Evolutionary conservation across 2,888 invertebrate genomes (phyloP), one percentile per base, ranked within the genome.

Genomic region (Rhamnusium bicolor): DNA sequence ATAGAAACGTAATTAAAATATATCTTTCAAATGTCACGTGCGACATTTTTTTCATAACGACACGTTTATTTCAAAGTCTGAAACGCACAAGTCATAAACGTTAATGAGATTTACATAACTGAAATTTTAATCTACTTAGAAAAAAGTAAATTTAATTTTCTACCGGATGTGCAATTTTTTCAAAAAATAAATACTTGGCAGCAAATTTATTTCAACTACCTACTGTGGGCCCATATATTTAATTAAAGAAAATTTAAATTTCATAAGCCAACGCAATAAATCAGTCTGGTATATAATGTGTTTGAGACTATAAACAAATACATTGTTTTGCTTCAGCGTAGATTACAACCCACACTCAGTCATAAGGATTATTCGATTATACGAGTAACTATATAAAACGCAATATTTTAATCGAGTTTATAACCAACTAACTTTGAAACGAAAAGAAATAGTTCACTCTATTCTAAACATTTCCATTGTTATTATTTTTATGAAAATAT

Each of bases 1-100:
- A 49, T 60, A 61, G 19, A 24, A 56, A 32, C 51, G 24, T 49
- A 69, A 51, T 49, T 49, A 61, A 49, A 69, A 51, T 69, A 21
- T 61, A 21, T 32, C 32, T 29, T 14, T 29, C 14, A 8, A 51
- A 51, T 27, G 7, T 18, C 63, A 63, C 27, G 63, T 63, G 63
- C 29, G 27, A 16, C 6, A 24, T n/a, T 61, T 40, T 61, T 27
- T n/a, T 8, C 6, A 40, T 29, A 58, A 29, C 29, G 27, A 58
- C 54, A 56, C n/a, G 27, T 60, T 29, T 40, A 19, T 16, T 60
- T 60, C 18, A n/a, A 40, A 18, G 1, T 40, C 60, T 19, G 16
- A 32, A 18, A 29, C 60, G 60, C 60, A 40, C 6, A 40, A 51
- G 47, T 47, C 16, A 14, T n/a, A n/a, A 6, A 1, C 32, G 53